Conservation (phyloP, 2,888 invertebrate species). For the Achlya flavicornis region DNA sequence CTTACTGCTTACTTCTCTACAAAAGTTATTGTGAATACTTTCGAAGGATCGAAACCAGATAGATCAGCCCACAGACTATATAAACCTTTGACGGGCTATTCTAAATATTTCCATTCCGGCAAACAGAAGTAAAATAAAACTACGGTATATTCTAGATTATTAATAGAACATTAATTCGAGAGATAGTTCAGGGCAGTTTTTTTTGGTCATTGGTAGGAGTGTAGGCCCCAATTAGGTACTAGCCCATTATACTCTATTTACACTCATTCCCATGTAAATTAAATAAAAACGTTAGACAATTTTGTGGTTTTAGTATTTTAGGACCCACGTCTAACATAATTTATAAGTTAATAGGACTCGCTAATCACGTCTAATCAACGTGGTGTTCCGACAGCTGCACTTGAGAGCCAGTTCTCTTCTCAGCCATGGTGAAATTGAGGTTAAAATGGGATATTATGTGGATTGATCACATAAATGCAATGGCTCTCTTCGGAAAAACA, state of each 20-base stretch:
- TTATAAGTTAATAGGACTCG: not conserved
- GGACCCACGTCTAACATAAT: too few species aligned
- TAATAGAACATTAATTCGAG: not conserved
- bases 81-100: too few species aligned
- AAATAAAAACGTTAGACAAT: not conserved
- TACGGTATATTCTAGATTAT: not conserved
- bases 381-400: too few species aligned
- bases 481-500: too few species aligned
- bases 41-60: conserved; percentile 12
- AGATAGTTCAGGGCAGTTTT: not conserved
- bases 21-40: not conserved
- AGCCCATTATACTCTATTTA: too few species aligned
- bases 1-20: conserved; percentile 36
- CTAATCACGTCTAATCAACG: too few species aligned
- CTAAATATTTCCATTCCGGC: too few species aligned
- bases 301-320: not conserved
- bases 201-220: not conserved
- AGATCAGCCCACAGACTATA: not conserved
- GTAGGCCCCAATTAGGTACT: too few species aligned
- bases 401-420: too few species aligned
- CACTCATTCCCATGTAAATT: not conserved
- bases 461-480: too few species aligned
- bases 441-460: too few species aligned
- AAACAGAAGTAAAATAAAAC: not conserved
- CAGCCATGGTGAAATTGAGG: too few species aligned